These are phyloP conservation scores for Orthosia incerta DNA, from an alignment of 2,888 invertebrate species.

Conservation along the genomic window DNA sequence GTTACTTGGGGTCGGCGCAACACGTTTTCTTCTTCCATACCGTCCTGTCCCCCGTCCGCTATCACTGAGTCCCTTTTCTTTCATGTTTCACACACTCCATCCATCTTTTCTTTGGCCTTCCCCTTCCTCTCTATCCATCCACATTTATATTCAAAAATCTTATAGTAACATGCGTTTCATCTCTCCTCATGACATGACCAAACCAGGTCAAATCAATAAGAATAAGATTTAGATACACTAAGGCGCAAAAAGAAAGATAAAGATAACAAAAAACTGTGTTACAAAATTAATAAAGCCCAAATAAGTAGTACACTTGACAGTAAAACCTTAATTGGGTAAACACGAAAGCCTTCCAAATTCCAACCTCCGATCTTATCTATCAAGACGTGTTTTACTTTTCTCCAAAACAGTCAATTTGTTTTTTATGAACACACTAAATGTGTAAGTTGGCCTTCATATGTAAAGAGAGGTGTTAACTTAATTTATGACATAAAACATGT, in stretches of 20 bases:
- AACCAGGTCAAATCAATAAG: too few relatives aligned
- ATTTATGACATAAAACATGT: slow-evolving; percentile 49
- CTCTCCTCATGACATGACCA: too few relatives aligned
- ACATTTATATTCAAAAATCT: too few relatives aligned
- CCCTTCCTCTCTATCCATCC: too few relatives aligned
- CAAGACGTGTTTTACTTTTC: slow-evolving; percentile 45
- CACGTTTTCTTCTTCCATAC: too few relatives aligned
- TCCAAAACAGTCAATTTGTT: slow-evolving; percentile 47
- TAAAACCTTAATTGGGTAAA: slow-evolving; percentile 51
- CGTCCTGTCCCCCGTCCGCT: too few relatives aligned
- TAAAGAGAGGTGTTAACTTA: slow-evolving; percentile 45
- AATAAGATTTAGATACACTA: not conserved
- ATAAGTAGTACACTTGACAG: slow-evolving; percentile 25
- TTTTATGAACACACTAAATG: slow-evolving; percentile 43
- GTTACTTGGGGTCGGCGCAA: too few relatives aligned
- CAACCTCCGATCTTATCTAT: slow-evolving; percentile 48
- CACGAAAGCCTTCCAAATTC: slow-evolving; percentile 33
- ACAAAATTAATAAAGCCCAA: slow-evolving; percentile 51
- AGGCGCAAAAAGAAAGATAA: slow-evolving; percentile 21
- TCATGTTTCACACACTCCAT: too few relatives aligned
- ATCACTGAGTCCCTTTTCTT: too few relatives aligned
- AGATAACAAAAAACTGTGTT: slow-evolving; percentile 29
- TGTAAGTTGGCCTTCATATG: slow-evolving; percentile 31
- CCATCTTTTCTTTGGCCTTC: too few relatives aligned
- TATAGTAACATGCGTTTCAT: too few relatives aligned